These are phyloP conservation scores for Onychomys torridus DNA, from an alignment of 2,797 vertebrate species.

Conservation along the genomic window DNA sequence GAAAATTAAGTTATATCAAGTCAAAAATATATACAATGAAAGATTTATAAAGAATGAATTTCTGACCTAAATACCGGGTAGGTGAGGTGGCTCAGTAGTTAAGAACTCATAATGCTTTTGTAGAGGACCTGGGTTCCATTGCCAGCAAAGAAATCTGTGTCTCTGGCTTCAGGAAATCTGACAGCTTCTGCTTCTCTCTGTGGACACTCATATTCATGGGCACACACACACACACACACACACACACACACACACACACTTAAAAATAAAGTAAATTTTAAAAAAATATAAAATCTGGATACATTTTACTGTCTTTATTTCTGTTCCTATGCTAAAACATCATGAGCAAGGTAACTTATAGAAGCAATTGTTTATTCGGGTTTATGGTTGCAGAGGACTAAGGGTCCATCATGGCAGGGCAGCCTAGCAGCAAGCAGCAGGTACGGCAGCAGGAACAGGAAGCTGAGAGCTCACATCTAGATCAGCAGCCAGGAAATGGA, in stretches of 20 bases:
- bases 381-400: no score
- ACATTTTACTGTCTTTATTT: neutral
- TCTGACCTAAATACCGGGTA: neutral
- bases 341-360: neutral
- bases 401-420: neutral
- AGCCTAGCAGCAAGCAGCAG: neutral
- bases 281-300: neutral
- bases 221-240: neutral
- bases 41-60: conserved; percentile 14
- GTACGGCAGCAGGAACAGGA: no score
- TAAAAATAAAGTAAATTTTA: neutral
- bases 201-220: no score
- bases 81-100: neutral
- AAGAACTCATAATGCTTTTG: neutral
- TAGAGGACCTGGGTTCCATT: no score
- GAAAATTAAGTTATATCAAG: neutral
- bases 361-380: neutral
- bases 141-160: no score
- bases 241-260: neutral
- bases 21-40: neutral
- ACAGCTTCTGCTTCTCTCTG: neutral
- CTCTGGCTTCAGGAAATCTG: neutral
- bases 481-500: neutral
- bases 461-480: neutral
- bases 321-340: neutral